Base-by-base conservation (phyloP, 2,113 vertebrate species). In the Rhea pennata region DNA sequence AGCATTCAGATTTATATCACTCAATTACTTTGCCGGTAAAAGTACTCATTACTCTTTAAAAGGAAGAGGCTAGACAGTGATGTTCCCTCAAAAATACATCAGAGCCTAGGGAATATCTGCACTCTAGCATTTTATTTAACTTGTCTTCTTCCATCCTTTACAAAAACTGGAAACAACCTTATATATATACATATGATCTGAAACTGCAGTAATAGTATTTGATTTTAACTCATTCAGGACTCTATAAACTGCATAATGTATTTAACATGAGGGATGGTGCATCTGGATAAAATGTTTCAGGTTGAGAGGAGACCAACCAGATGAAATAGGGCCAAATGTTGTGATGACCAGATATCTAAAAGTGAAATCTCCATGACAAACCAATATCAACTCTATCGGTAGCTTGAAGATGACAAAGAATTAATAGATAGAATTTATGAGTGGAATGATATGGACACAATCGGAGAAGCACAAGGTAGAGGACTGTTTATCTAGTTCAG, bases 101-200 rank as follows among this genome's bases (percentile, higher is more conserved):
- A 65, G 7, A 76, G 23, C 31, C n/a, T 51, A n/a, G 10, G n/a
- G 53, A 90, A 13, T 44, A 53, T 22, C 13, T 36, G 5, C 31
- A n/a, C 29, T 61, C 12, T 31, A n/a, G 15, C 8, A n/a, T n/a
- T 84, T 84, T 56, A 36, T 44, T 91, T 61, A 72, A 72, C 23
- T 31, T 36, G 3, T 14, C 4, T 42, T 40, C 8, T 50, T 83
- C 22, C 40, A 2, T 61, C n/a, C 87, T 80, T 84, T 56, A 44
- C 8, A 61, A 87, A 84, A 66, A 24, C 46, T 33, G 79, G 36
- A 75, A 94, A 24, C 2, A 33, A 40, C 31, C 54, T 62, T 1
- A 0, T 51, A 7, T 6, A 22, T 1, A 3, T 1, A 0, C 48
- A 7, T 6, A 22, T 1, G 3, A 31, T 64, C 26, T 67, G 39